These are phyloP conservation scores for Flexamia atlantica DNA, from an alignment of 2,888 invertebrate genomes.

Conservation along the genomic window DNA sequence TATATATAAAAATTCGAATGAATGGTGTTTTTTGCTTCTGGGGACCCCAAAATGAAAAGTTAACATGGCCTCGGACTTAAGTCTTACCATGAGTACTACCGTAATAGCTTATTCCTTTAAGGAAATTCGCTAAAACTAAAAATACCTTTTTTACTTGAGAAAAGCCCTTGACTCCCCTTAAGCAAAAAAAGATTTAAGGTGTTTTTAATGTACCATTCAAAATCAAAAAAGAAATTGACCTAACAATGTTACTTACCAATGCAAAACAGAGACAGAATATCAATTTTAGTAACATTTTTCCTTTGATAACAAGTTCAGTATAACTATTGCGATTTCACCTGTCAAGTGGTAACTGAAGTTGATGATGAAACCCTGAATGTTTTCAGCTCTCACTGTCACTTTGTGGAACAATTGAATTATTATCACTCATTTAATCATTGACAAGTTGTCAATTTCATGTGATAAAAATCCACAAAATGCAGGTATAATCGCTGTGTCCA, in stretches of 20 bases:
- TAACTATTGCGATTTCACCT: not conserved
- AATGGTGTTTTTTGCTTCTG: too few relatives aligned
- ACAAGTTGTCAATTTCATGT: not conserved
- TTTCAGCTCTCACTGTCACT: not conserved
- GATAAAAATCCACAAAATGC: not conserved
- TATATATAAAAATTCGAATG: too few relatives aligned
- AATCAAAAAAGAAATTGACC: too few relatives aligned
- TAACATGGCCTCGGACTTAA: too few relatives aligned
- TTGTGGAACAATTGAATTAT: not conserved
- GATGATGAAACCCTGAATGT: not conserved
- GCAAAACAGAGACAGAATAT: not conserved
- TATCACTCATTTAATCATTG: not conserved
- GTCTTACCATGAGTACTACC: too few relatives aligned
- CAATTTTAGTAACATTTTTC: not conserved
- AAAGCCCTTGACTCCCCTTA: too few relatives aligned
- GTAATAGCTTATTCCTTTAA: too few relatives aligned
- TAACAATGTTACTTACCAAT: slow-evolving; percentile 7
- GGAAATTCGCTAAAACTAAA: too few relatives aligned
- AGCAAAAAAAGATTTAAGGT: too few relatives aligned
- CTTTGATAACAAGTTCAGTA: not conserved
- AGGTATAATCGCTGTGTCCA: not conserved
- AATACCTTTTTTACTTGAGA: too few relatives aligned
- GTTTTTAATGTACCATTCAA: too few relatives aligned
- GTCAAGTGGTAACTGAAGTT: not conserved
- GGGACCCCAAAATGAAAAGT: too few relatives aligned